These are phyloP conservation scores for Lasiurus cinereus DNA, from an alignment of 2,113 vertebrate genomes.

Conservation along the genomic window DNA sequence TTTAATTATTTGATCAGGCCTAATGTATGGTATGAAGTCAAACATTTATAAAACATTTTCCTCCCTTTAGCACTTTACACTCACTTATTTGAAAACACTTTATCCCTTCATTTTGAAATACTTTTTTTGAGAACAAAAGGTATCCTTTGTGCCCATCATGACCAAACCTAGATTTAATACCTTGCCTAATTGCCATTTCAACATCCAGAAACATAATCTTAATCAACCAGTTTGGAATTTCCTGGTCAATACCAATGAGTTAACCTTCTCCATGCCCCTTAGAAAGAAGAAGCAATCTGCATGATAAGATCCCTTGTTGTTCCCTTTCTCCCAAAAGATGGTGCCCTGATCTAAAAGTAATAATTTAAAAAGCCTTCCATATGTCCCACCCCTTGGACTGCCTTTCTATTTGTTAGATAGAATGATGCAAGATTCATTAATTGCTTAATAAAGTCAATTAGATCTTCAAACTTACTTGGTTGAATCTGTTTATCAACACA, in stretches of 20 bases:
- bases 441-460: not conserved
- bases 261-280: no score
- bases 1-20: no score
- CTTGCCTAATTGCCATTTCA: not conserved
- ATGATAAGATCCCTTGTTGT: no score
- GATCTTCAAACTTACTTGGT: not conserved
- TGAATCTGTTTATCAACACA: not conserved
- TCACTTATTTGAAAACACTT: not conserved
- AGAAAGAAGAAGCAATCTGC: not conserved
- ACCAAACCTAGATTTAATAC: not conserved
- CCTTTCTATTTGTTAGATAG: not conserved
- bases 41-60: not conserved
- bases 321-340: not conserved
- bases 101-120: slow-evolving; percentile 47
- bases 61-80: not conserved
- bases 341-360: not conserved
- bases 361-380: not conserved
- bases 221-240: not conserved
- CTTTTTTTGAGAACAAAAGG: not conserved
- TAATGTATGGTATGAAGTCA: not conserved
- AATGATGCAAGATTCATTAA: not conserved
- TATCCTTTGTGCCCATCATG: not conserved
- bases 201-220: not conserved
- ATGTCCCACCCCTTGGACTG: not conserved
- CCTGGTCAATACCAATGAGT: not conserved